A percentile compares a stretch with the other conserved stretches of the same genome.
Conservation (phyloP, 2,888 invertebrate genomes). For the Plebejus anna region DNA sequence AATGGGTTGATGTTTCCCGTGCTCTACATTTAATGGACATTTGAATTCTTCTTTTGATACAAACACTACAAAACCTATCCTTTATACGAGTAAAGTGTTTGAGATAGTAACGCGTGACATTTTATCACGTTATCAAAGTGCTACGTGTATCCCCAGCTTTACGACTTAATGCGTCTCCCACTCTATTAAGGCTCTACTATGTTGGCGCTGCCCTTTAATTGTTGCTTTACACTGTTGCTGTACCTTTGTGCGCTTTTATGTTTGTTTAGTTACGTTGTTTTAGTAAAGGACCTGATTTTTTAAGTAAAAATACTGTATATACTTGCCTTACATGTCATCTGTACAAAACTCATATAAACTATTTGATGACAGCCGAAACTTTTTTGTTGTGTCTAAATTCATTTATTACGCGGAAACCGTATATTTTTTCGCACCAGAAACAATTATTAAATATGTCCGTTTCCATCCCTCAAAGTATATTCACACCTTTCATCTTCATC, state of each 20-base stretch:
- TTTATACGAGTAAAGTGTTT: neutral
- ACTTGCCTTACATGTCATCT: too few relatives aligned
- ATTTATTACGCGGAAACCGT: too few relatives aligned
- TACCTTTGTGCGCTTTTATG: neutral
- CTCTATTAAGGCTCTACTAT: slow-evolving; percentile 32
- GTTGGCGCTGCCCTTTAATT: slow-evolving; percentile 29
- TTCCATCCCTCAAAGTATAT: too few relatives aligned
- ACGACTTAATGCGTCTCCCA: neutral
- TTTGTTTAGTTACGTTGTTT: slow-evolving; percentile 4
- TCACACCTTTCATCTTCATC: too few relatives aligned
- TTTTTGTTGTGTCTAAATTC: too few relatives aligned
- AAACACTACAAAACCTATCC: neutral
- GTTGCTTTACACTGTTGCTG: slow-evolving; percentile 33
- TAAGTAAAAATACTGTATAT: neutral
- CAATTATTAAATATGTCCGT: too few relatives aligned
- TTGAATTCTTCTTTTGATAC: neutral
- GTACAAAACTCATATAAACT: too few relatives aligned
- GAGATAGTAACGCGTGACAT: neutral
- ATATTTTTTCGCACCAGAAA: too few relatives aligned
- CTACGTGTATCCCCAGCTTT: neutral
- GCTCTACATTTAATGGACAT: too few relatives aligned
- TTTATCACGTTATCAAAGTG: neutral
- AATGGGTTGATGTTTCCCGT: too few relatives aligned
- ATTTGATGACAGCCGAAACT: too few relatives aligned
- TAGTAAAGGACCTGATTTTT: neutral